Conservation (phyloP, 2,888 invertebrate genomes). For the Pteria penguin region DNA sequence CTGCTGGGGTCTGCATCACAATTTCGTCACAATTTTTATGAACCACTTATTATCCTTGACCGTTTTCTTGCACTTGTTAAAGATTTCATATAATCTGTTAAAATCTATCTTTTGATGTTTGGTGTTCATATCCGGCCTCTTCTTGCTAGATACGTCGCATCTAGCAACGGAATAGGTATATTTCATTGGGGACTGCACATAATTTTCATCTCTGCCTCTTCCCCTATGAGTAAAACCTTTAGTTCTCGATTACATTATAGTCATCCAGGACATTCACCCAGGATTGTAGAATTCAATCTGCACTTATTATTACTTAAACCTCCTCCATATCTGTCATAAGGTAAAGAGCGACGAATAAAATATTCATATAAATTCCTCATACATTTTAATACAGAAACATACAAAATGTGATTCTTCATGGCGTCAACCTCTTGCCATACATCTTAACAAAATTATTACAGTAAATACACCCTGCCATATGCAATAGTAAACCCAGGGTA, state of each 20-base stretch:
- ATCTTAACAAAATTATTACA: not conserved
- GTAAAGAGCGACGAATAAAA: not conserved
- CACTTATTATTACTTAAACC: not conserved
- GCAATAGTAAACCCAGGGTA: not conserved
- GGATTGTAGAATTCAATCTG: not conserved
- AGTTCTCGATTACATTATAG: not conserved
- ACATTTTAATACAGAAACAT: not conserved
- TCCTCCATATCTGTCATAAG: not conserved
- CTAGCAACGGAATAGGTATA: not conserved
- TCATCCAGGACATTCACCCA: not conserved
- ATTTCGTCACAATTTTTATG: not conserved
- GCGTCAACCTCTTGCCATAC: not conserved
- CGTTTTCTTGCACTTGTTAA: not conserved
- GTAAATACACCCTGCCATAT: not conserved
- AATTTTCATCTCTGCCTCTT: not conserved
- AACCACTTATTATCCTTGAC: not conserved
- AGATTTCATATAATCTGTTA: not conserved
- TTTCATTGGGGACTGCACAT: not conserved
- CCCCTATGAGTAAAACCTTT: conserved; percentile 2
- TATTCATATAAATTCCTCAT: not conserved
- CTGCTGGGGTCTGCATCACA: not conserved
- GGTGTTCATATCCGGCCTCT: not conserved
- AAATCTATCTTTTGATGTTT: not conserved
- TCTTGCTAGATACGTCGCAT: not conserved
- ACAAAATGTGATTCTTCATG: not conserved